These are phyloP conservation scores for Salminus brasiliensis DNA, from an alignment of 2,113 vertebrate species.

Conservation along the genomic window DNA sequence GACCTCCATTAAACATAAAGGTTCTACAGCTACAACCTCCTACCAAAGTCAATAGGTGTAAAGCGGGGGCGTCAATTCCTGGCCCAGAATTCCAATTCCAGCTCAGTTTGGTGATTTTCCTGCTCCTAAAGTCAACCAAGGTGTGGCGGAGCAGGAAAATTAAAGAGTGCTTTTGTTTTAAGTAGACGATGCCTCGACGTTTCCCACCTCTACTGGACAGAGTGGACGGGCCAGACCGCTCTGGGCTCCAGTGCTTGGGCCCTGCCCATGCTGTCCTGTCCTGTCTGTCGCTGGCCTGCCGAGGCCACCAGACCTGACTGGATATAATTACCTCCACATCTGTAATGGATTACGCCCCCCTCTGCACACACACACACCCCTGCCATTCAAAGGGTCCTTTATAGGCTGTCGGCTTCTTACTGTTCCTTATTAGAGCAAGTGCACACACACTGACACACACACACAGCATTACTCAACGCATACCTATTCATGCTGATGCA, in stretches of 20 bases:
- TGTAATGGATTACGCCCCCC: conserved; percentile 72
- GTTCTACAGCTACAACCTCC: too few species aligned
- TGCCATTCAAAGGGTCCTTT: conserved; percentile 79
- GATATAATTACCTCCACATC: conserved; percentile 80
- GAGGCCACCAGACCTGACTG: conserved; percentile 75
- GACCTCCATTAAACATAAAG: too few species aligned
- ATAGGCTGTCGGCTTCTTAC: conserved; percentile 71
- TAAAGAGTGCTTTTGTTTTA: too few species aligned
- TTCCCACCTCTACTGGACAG: neutral
- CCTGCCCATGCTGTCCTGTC: conserved; percentile 55
- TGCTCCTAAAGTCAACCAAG: too few species aligned
- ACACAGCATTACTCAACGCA: conserved; percentile 41
- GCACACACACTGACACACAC: conserved; percentile 58
- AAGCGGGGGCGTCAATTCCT: too few species aligned
- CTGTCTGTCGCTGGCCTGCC: conserved; percentile 69
- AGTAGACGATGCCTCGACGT: too few species aligned
- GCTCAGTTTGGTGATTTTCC: too few species aligned
- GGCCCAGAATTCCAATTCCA: too few species aligned
- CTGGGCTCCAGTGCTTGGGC: conserved; percentile 21
- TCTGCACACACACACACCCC: conserved; percentile 62
- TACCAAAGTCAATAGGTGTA: too few species aligned
- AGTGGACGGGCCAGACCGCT: conserved; percentile 2
- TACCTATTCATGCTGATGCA: conserved; percentile 42
- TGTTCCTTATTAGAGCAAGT: conserved; percentile 69
- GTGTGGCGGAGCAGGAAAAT: too few species aligned